These are phyloP conservation scores for Ectemnius lituratus DNA, from an alignment of 2,888 invertebrate genomes.

Conservation along the genomic window DNA sequence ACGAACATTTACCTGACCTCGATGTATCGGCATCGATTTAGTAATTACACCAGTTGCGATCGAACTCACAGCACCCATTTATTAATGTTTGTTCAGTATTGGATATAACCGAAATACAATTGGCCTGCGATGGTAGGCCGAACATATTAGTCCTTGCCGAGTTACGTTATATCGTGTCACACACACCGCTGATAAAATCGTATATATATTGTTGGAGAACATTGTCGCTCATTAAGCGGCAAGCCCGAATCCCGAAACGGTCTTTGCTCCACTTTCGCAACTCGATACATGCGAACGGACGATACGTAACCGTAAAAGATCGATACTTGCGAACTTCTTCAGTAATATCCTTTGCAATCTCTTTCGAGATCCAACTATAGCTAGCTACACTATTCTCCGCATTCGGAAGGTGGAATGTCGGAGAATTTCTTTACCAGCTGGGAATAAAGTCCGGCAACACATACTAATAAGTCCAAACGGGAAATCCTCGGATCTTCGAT, in stretches of 20 bases:
- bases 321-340: too few relatives aligned
- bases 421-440: background rate
- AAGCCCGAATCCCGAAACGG: conserved; percentile 1
- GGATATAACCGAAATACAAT: background rate
- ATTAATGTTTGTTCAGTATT: background rate
- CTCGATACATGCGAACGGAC: background rate
- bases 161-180: too few relatives aligned
- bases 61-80: background rate
- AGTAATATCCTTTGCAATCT: too few relatives aligned
- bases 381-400: too few relatives aligned
- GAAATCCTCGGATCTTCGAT: too few relatives aligned
- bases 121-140: too few relatives aligned
- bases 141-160: too few relatives aligned
- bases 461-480: background rate
- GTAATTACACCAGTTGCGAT: background rate
- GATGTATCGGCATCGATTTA: background rate
- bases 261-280: conserved; percentile 1
- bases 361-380: too few relatives aligned
- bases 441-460: background rate
- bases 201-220: background rate
- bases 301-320: too few relatives aligned
- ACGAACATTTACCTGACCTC: background rate
- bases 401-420: too few relatives aligned
- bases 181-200: background rate
- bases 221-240: background rate